Evolutionary conservation across 2,888 invertebrate genomes (phyloP), one percentile per base, ranked within the genome.

Genomic region (Congeria kusceri): DNA sequence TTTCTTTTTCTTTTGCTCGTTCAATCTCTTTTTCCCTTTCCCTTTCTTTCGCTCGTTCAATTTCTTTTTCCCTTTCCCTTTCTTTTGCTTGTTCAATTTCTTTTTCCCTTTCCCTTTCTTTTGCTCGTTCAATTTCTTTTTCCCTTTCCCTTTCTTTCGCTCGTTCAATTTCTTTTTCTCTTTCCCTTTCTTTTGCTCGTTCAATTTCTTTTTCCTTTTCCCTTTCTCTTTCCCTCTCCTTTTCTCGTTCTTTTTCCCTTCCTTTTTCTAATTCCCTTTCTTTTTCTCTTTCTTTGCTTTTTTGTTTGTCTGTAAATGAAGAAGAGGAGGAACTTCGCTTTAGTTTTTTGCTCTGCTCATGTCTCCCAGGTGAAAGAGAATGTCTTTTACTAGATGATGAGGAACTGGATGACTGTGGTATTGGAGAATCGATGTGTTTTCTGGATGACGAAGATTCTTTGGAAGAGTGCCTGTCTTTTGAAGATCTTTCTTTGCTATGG

Each of bases 291-390:
- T 77, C 71, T 28, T 64, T 71, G 27, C 28, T 68, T 39, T 68
- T 72, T 49, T 72, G 32, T 32, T 32, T 76, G 47, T 67, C 77
- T 29, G 67, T 11, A 47, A 71, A 74, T 67, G 75, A 81, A 2
- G 77, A 74, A 20, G 70, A 69, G 0, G 77, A 77, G 1, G 77
- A 68, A 49, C 70, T 78, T 20, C 73, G 61, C 61, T 78, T 79
- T 18, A 65, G 29, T 39, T 74, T 79, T 59, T 83, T 83, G 13
- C 66, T 63, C 5, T 77, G 69, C 18, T 71, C 73, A 57, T 78
- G 83, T 9, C 69, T 75, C 32, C 44, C 71, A n/a, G 82, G 80
- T 9, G 80, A 78, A 49, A 85, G 84, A 47, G 85, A 77, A 68
- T 79, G 82, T 66, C 85, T 75, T 80, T 87, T 80, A n/a, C 77